Evolutionary conservation across 2,113 vertebrate genomes (phyloP).

Genomic region (Elephantulus edwardii): DNA sequence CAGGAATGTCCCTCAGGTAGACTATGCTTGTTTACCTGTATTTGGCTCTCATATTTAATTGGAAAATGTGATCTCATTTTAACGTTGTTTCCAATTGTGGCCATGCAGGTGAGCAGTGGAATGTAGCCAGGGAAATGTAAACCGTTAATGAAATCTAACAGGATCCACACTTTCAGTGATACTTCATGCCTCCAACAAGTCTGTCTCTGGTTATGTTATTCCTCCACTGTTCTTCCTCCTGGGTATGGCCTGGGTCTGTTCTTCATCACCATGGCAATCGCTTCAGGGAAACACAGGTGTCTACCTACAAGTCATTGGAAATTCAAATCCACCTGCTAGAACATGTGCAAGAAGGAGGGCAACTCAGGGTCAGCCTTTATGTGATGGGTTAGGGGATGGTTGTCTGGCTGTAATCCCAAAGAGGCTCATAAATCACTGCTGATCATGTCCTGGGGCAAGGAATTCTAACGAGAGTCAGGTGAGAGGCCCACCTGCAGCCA

Average conservation of each 20-base stretch:
- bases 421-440: conserved; percentile 29
- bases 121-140: conserved; percentile 68
- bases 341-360: conserved; percentile 26
- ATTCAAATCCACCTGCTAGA: conserved; percentile 72
- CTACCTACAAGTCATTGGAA: conserved; percentile 64
- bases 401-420: conserved; percentile 42
- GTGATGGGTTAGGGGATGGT: not conserved
- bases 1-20: not conserved
- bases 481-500: conserved; percentile 46
- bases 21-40: conserved; percentile 56
- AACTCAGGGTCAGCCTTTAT: conserved; percentile 16
- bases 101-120: conserved; percentile 73
- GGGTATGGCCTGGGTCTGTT: conserved; percentile 50
- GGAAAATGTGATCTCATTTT: conserved; percentile 68
- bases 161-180: conserved; percentile 22
- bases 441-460: conserved; percentile 50
- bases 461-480: conserved; percentile 52
- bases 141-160: conserved; percentile 67
- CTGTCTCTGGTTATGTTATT: conserved; percentile 57
- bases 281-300: conserved; percentile 65
- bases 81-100: conserved; percentile 67
- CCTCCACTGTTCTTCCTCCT: conserved; percentile 37
- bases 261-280: conserved; percentile 65
- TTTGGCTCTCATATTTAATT: conserved; percentile 64
- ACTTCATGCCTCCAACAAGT: conserved; percentile 58